These are phyloP conservation scores for Molanna angustata DNA, from an alignment of 2,888 invertebrate species.

Conservation along the genomic window DNA sequence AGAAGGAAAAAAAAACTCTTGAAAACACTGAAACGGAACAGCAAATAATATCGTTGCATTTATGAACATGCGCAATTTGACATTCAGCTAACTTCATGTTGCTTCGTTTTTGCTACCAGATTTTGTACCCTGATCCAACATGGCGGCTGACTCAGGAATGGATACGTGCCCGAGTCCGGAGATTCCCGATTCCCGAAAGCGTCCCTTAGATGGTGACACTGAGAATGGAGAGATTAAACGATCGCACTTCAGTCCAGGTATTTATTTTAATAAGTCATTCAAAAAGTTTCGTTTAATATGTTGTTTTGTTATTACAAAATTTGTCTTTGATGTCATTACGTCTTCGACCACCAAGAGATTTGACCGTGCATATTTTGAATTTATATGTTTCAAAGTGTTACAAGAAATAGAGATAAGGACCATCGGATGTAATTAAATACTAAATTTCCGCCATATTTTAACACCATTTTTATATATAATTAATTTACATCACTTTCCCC, in stretches of 20 bases:
- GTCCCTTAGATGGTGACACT: constrained; percentile 82
- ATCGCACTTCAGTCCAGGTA: constrained; percentile 89
- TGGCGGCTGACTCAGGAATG: constrained; percentile 92
- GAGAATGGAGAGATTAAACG: constrained; percentile 87
- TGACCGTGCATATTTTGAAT: constrained; percentile 26
- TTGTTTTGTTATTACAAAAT: constrained; percentile 26
- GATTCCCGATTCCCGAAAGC: constrained; percentile 86
- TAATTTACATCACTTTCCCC: constrained; percentile 18
- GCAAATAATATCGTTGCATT: constrained; percentile 8
- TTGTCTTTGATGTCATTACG: constrained; percentile 28
- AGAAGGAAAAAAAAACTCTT: not conserved
- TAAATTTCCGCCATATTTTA: constrained; percentile 10
- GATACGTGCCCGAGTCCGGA: constrained; percentile 93
- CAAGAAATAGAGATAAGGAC: constrained; percentile 9
- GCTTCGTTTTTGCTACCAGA: constrained; percentile 25
- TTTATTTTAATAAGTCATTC: constrained; percentile 21
- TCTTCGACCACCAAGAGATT: constrained; percentile 30
- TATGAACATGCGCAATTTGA: constrained; percentile 25
- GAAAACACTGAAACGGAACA: constrained; percentile 3
- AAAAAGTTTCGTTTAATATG: constrained; percentile 18
- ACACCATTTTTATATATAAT: constrained; percentile 15
- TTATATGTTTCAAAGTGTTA: constrained; percentile 20
- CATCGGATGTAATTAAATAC: not conserved
- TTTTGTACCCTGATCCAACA: constrained; percentile 51
- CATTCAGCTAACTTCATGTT: constrained; percentile 22